These are phyloP conservation scores for Nasonia vitripennis DNA, from an alignment of 1,140 invertebrate genomes.

Conservation along the genomic window DNA sequence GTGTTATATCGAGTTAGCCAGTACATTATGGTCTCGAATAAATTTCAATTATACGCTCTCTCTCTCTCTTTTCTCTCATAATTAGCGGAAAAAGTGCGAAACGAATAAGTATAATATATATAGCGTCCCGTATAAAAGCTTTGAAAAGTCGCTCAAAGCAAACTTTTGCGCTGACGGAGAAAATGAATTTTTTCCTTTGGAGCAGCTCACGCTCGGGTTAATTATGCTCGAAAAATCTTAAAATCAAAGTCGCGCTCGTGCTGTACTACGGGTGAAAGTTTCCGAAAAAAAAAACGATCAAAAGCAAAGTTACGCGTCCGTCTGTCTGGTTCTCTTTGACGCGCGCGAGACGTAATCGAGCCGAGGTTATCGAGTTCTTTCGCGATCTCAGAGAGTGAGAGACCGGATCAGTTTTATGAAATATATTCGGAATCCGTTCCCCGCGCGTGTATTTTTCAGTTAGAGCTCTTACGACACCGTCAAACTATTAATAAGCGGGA, in stretches of 20 bases:
- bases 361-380: conserved; percentile 16
- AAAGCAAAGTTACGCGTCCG: not conserved
- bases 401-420: not conserved
- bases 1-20: too few relatives aligned
- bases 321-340: too few relatives aligned
- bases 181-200: not conserved
- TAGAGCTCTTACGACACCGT: not conserved
- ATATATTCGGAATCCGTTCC: not conserved
- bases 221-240: not conserved
- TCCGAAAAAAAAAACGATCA: not conserved
- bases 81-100: too few relatives aligned
- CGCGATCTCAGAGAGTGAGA: not conserved
- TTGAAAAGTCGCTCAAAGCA: not conserved
- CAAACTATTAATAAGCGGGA: not conserved
- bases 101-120: too few relatives aligned
- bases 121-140: not conserved
- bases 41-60: too few relatives aligned
- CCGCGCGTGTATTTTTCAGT: not conserved
- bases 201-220: not conserved
- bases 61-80: too few relatives aligned
- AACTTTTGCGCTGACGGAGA: not conserved
- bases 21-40: too few relatives aligned
- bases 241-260: too few relatives aligned
- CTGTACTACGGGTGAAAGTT: not conserved
- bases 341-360: not conserved